phyloP scores from a whole-genome alignment of 2,888 invertebrate species.

The Dione vanillae region DNA sequence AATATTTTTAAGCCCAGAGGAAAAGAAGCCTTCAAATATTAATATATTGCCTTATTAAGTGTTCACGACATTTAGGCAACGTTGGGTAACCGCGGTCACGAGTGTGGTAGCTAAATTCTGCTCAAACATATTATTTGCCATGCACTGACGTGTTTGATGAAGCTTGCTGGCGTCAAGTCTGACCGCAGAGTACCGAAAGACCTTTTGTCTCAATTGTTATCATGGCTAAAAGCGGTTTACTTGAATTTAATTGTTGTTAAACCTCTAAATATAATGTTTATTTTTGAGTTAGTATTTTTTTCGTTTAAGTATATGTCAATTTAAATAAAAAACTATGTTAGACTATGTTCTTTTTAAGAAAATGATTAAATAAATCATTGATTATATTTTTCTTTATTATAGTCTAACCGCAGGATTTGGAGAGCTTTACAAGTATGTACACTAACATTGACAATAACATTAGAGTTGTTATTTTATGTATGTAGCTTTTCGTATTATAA shows the following conservation, averaged over 20 bases:
- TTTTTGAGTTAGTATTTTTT: neutral
- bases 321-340: neutral
- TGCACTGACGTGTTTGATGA: slow-evolving; percentile 34
- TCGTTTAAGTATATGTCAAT: neutral
- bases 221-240: neutral
- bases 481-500: slow-evolving; percentile 37
- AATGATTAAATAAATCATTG: neutral
- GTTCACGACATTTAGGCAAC: slow-evolving; percentile 18
- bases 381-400: slow-evolving; percentile 55
- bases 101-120: slow-evolving; percentile 39
- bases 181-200: slow-evolving; percentile 33
- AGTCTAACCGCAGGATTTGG: slow-evolving; percentile 91
- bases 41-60: slow-evolving; percentile 25
- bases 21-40: slow-evolving; percentile 23
- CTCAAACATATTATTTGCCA: slow-evolving; percentile 26
- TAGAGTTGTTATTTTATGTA: slow-evolving; percentile 28
- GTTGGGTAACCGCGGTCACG: slow-evolving; percentile 40
- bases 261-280: neutral
- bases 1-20: neutral
- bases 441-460: slow-evolving; percentile 56
- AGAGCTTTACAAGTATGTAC: slow-evolving; percentile 91
- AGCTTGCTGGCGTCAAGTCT: slow-evolving; percentile 32
- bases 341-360: neutral
- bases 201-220: slow-evolving; percentile 24
- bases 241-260: too few species aligned